A percentile compares a stretch with the other conserved stretches of the same genome.
These are phyloP conservation scores for Paraplagusia blochii DNA, from an alignment of 2,113 vertebrate genomes.

Conservation along the genomic window DNA sequence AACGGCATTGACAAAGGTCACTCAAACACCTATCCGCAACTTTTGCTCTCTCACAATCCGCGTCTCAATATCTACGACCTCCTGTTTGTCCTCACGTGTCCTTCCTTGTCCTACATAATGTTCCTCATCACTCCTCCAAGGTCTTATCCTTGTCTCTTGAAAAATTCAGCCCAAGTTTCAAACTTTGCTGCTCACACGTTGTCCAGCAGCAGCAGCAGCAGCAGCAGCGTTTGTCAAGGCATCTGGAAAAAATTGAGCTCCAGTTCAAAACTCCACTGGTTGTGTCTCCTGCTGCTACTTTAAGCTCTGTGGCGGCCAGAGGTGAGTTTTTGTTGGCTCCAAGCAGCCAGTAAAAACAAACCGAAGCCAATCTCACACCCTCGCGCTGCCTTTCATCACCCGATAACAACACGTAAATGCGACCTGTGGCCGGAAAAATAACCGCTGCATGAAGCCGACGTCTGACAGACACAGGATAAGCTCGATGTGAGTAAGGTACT, in stretches of 20 bases:
- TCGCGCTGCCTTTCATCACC: slow-evolving; percentile 27
- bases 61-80: too few species aligned
- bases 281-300: slow-evolving; percentile 17
- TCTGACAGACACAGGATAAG: neutral
- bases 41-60: neutral
- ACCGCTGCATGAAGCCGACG: neutral
- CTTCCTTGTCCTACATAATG: neutral
- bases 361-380: slow-evolving; percentile 35
- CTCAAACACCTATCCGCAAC: neutral
- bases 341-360: slow-evolving; percentile 22
- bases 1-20: slow-evolving; percentile 22
- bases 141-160: neutral
- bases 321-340: slow-evolving; percentile 27
- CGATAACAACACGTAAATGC: slow-evolving; percentile 12
- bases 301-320: slow-evolving; percentile 15
- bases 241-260: slow-evolving; percentile 36
- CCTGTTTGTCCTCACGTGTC: too few species aligned
- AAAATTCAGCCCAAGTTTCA: slow-evolving; percentile 12
- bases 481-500: neutral
- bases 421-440: slow-evolving; percentile 8
- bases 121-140: slow-evolving; percentile 2
- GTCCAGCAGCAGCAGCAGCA: slow-evolving; percentile 5
- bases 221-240: slow-evolving; percentile 7
- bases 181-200: slow-evolving; percentile 26
- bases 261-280: slow-evolving; percentile 11